Base-by-base conservation (phyloP, 1,140 invertebrate species). In the Drosophila murphyi region DNA sequence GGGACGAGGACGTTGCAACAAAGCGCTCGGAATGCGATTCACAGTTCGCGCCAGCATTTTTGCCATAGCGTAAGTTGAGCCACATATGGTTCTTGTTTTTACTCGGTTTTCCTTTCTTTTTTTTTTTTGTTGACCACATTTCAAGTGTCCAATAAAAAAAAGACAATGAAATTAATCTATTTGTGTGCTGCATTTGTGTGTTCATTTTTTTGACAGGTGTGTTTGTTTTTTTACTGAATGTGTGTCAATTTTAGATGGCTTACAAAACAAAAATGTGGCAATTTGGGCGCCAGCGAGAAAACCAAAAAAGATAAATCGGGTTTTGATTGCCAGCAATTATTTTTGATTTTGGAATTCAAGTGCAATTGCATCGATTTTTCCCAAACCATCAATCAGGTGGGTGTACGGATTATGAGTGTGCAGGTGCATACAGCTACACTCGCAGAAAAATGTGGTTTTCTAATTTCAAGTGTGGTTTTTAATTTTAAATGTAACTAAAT, bases 341-440 rank as follows among this genome's bases (percentile, higher is more conserved):
- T 64, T 5, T 37, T 47, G 10, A 12, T 4, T 67, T 20, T 20
- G 20, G 7, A 45, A 5, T 10, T 34, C 31, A 57, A 59, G 57
- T 72, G 62, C 32, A 61, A 43, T 62, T 45, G 43, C 20, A 70
- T 65, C 61, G 56, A 70, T 74, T 57, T 79, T 48, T 54, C 43
- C 57, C 12, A 48, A 43, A 43, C 39, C 32, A 48, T 29, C 29
- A 35, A 37, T 52, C 28, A 37, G 55, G 34, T 62, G 12, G 41
- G 41, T 70, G 62, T 61, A 61, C 35, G 20, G 51, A 51, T 39
- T 31, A 68, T 68, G 35, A 29, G 35, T 51, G 20, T 54, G 8
- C 54, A 29, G 41, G 48, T 62, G 20, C 45, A 20, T 54, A 28
- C 41, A 35, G 20, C 12, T 50, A 48, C 43, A 34, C 45, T 43